Evolutionary conservation across 2,888 invertebrate genomes (phyloP), one percentile per base, ranked within the genome.

Genomic region (Boloria euphrosyne): DNA sequence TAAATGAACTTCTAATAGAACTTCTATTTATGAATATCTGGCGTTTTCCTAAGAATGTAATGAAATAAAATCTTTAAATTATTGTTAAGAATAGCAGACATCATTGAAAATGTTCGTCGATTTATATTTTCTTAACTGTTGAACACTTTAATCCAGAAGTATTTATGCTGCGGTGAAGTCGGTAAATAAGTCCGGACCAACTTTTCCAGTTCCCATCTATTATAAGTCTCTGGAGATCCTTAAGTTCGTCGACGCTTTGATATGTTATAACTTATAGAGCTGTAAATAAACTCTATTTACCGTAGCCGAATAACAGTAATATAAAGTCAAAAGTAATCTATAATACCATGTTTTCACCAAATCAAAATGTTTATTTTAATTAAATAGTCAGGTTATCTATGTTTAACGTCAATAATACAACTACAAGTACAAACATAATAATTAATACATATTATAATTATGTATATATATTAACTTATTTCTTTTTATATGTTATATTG

Each of bases 161-260:
- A 79, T 86, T 87, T 86, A 87, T 84, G 80, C 78, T 76, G 79
- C 76, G 76, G 80, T 74, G 76, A 76, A 76, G 77, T 80, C 79
- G 78, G 80, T 82, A 85, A 86, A 88, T 85, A 88, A 86, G 80
- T 79, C 79, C 75, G 73, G 74, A 76, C 76, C 74, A 84, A 84
- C 82, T 86, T 82, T 80, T 78, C 79, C 81, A 83, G 82, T 80
- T 82, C 82, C 82, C 85, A 85, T 87, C 86, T 83, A 83, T 87
- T 89, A 84, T 82, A 85, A 88, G 84, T 84, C 84, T 77, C 77
- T 62, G 74, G 80, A 79, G 71, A 71, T 72, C 66, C 79, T 79
- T 75, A 73, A 79, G 81, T 71, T 69, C 65, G 68, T 71, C 71
- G 71, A 65, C 67, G 65, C 66, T 71, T 71, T 65, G 68, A 71